A percentile compares a stretch with the other conserved stretches of the same genome.
These are phyloP conservation scores for Anthophora plumipes DNA, from an alignment of 2,888 invertebrate genomes.

Conservation along the genomic window DNA sequence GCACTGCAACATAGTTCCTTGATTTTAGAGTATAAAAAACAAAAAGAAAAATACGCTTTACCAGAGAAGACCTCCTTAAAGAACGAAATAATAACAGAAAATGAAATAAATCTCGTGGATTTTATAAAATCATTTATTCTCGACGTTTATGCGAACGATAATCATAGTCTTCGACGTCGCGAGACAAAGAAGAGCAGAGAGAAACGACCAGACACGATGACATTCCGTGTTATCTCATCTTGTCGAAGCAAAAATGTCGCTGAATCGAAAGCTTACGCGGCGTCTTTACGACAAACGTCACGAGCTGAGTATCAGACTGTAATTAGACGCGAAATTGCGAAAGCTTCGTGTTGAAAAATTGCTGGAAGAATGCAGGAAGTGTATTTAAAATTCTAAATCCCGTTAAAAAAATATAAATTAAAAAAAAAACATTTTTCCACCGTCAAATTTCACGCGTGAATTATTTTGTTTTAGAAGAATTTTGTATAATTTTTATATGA, in stretches of 20 bases:
- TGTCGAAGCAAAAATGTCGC: constrained; percentile 4
- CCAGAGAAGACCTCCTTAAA: too few species aligned
- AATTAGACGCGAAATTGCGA: not conserved
- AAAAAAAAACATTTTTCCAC: not conserved
- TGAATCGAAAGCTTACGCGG: not conserved
- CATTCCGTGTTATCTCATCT: not conserved
- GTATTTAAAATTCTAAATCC: too few species aligned
- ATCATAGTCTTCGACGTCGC: not conserved
- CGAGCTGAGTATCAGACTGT: not conserved
- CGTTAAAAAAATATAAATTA: too few species aligned
- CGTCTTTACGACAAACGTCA: not conserved
- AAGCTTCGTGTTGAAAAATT: not conserved
- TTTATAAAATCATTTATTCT: too few species aligned
- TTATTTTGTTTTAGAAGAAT: not conserved
- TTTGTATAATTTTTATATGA: too few species aligned
- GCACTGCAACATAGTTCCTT: too few species aligned
- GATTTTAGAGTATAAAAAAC: too few species aligned
- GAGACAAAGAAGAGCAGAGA: not conserved
- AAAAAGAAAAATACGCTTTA: too few species aligned
- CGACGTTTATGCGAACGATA: not conserved
- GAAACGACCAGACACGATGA: not conserved
- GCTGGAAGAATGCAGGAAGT: too few species aligned
- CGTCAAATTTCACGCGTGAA: not conserved
- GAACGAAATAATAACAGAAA: too few species aligned
- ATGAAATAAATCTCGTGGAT: too few species aligned